A percentile compares a stretch with the other conserved stretches of the same genome.
Conservation (phyloP, 2,113 vertebrate genomes). For the Stegostoma tigrinum region DNA sequence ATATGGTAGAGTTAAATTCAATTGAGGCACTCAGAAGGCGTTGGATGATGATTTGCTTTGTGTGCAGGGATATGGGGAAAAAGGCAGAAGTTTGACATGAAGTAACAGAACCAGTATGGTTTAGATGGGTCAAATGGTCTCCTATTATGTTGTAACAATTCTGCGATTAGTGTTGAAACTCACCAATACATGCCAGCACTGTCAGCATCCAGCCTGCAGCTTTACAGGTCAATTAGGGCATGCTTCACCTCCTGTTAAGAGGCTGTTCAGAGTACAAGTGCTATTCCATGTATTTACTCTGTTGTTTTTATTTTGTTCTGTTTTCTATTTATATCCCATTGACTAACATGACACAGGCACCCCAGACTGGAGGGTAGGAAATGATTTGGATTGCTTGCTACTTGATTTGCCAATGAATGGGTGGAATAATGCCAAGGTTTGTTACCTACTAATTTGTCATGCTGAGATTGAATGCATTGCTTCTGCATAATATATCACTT, state of each 20-base stretch:
- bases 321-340: not conserved
- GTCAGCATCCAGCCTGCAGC: not conserved
- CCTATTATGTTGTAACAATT: no score
- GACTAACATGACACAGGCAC: not conserved
- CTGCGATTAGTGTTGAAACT: not conserved
- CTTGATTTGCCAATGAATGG: not conserved
- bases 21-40: no score
- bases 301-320: not conserved
- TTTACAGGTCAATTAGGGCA: not conserved
- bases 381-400: not conserved
- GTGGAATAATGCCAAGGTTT: not conserved
- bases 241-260: not conserved
- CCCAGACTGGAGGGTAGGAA: not conserved
- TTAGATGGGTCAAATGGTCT: no score
- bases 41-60: no score
- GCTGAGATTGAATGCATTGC: not conserved
- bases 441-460: not conserved
- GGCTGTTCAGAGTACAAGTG: not conserved
- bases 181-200: not conserved
- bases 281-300: not conserved
- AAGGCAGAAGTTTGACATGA: no score
- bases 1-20: no score
- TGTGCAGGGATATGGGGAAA: no score
- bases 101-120: no score
- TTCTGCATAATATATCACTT: not conserved